These are phyloP conservation scores for Plebejus anna DNA, from an alignment of 2,888 invertebrate genomes.

Conservation along the genomic window DNA sequence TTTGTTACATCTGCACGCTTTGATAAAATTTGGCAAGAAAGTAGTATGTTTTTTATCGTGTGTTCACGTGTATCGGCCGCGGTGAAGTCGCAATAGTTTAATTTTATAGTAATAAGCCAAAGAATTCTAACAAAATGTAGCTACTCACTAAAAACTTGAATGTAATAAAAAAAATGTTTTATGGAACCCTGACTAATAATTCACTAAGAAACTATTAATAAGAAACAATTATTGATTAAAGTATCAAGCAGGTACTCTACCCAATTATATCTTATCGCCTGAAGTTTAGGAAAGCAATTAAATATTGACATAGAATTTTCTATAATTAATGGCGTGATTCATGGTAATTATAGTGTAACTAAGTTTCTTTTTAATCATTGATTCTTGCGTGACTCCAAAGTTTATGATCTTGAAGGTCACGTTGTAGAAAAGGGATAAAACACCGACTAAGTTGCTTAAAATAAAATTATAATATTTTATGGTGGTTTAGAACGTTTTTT, in stretches of 20 bases:
- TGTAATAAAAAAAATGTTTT: too few relatives aligned
- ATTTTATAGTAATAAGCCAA: too few relatives aligned
- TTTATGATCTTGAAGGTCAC: constrained; percentile 19
- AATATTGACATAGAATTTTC: constrained; percentile 11
- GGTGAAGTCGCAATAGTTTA: too few relatives aligned
- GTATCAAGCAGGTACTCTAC: background rate
- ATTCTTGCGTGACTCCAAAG: constrained; percentile 15
- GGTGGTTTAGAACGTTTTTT: background rate
- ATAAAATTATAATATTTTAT: background rate
- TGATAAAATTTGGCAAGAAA: too few relatives aligned
- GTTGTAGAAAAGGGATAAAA: background rate
- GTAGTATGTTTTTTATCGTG: too few relatives aligned
- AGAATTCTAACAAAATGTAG: too few relatives aligned
- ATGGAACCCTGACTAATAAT: too few relatives aligned
- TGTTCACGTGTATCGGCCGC: too few relatives aligned
- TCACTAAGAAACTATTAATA: too few relatives aligned
- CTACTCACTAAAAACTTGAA: too few relatives aligned
- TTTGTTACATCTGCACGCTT: too few relatives aligned
- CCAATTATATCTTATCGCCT: constrained; percentile 1
- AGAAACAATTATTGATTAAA: background rate
- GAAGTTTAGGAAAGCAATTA: background rate
- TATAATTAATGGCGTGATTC: constrained; percentile 18
- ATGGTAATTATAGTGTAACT: constrained; percentile 2
- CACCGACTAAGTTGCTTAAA: background rate
- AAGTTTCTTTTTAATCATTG: constrained; percentile 14